Evolutionary conservation across 1,140 invertebrate genomes (phyloP).

Genomic region (Papilio xuthus): DNA sequence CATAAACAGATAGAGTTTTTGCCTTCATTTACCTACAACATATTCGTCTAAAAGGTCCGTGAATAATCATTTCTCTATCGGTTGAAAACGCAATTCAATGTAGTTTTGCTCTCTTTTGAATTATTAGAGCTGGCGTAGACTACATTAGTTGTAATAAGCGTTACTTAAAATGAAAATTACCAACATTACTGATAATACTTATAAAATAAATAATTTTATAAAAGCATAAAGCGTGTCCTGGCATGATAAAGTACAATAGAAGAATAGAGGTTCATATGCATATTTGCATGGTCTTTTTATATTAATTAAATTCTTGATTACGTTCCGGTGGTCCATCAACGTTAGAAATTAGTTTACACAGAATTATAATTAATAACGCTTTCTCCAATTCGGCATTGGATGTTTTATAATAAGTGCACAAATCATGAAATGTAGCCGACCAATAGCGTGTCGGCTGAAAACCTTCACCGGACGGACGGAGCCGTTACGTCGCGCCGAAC

Average conservation of each 20-base stretch:
- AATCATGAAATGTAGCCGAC: background rate
- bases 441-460: slow-evolving; percentile 2
- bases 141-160: background rate
- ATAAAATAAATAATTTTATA: background rate
- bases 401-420: background rate
- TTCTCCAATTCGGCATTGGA: background rate
- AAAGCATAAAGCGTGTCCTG: background rate
- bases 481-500: slow-evolving; percentile 4
- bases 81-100: slow-evolving; percentile 29
- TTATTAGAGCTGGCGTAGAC: slow-evolving; percentile 20
- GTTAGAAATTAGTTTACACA: background rate
- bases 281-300: background rate
- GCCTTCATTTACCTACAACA: slow-evolving; percentile 50
- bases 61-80: slow-evolving; percentile 31
- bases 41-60: slow-evolving; percentile 35
- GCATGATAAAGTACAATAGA: background rate
- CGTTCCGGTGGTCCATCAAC: background rate
- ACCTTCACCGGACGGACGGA: background rate
- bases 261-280: background rate
- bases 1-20: slow-evolving; percentile 54
- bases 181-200: background rate
- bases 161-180: slow-evolving; percentile 2
- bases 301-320: too few relatives aligned
- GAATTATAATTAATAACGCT: background rate
- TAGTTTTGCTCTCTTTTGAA: slow-evolving; percentile 30